Conservation (phyloP, 2,888 invertebrate genomes). For the Plebejus argus region DNA sequence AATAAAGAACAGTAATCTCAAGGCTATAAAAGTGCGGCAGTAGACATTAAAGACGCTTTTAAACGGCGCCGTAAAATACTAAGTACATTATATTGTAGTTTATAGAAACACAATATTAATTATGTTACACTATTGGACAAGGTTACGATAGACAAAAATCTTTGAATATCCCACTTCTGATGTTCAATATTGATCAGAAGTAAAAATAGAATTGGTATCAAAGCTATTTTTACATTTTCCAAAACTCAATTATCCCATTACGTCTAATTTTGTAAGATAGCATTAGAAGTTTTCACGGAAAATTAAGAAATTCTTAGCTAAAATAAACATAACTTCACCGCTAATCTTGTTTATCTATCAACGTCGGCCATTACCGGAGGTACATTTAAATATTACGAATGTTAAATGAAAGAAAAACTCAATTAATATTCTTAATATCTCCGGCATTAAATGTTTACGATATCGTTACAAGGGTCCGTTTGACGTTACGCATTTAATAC, state of each 20-base stretch:
- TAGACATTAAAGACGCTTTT: conserved; percentile 12
- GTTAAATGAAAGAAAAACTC: conserved; percentile 25
- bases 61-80: neutral
- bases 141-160: no score
- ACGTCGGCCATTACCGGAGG: conserved; percentile 7
- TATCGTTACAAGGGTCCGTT: conserved; percentile 7
- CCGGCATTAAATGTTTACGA: conserved; percentile 25
- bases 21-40: neutral
- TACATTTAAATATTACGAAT: conserved; percentile 23
- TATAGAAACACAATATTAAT: neutral
- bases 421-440: conserved; percentile 30
- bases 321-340: conserved; percentile 7
- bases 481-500: conserved; percentile 8
- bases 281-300: neutral
- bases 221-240: conserved; percentile 5
- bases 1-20: conserved; percentile 8
- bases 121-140: no score
- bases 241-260: neutral
- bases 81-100: neutral
- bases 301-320: neutral
- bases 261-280: neutral
- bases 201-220: neutral
- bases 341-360: conserved; percentile 22
- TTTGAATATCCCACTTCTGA: no score
- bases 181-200: no score